Percentiles rank a stretch among this genome's conserved stretches.
phyloP scores from a whole-genome alignment of 2,113 vertebrate genomes.

The Ictidomys tridecemlineatus region DNA sequence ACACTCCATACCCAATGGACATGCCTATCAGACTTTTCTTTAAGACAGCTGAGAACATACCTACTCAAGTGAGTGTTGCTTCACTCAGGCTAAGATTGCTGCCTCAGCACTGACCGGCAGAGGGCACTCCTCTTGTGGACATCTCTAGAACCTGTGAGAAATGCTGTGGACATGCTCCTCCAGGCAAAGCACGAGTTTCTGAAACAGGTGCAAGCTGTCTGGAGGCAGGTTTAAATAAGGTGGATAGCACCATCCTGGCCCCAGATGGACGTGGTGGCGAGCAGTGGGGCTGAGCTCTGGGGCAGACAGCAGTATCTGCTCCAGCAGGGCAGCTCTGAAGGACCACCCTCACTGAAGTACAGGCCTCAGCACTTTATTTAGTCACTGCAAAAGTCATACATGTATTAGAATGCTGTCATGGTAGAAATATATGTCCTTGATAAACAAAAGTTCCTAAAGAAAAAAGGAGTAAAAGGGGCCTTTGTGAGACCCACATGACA shows the following conservation, averaged over 20 bases:
- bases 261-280: neutral
- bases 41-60: neutral
- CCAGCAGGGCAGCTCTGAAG: neutral
- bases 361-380: neutral
- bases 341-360: neutral
- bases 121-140: neutral
- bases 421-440: neutral
- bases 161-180: neutral
- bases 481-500: constrained; percentile 1
- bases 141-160: neutral
- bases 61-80: neutral
- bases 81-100: neutral
- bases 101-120: neutral
- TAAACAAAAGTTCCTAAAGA: constrained; percentile 27
- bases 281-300: neutral
- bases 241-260: neutral
- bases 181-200: constrained; percentile 27
- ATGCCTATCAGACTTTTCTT: neutral
- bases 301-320: neutral
- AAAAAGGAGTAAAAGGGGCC: neutral
- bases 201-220: neutral
- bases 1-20: neutral
- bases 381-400: neutral
- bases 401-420: constrained; percentile 31
- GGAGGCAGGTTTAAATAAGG: constrained; percentile 5